Base-by-base conservation (phyloP, 2,113 vertebrate genomes). In the Electrona antarctica region DNA sequence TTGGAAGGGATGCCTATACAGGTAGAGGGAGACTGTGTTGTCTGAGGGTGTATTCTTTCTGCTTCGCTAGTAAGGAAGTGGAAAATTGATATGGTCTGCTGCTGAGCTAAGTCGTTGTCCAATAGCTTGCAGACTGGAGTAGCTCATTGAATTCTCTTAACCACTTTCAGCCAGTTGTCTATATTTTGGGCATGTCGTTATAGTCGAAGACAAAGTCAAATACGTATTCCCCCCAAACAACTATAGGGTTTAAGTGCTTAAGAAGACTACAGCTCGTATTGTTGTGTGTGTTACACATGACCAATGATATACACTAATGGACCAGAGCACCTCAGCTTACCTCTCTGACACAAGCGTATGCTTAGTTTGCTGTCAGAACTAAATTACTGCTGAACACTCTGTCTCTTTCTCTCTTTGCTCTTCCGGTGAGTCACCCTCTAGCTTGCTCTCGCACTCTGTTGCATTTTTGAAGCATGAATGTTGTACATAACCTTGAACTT, bases 321-420 rank as follows among this genome's bases (percentile, higher is more conserved):
- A 73, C 88, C 81, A 80, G 82, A 87, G 83, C 77, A 74, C 81
- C 77, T 60, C 88, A 88, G 88, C 83, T 82, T 88, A 69, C 69
- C 76, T 69, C 65, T 83, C 81, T 79, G 80, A 83, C 74, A 77
- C 64, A 56, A 82, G 70, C 82, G 80, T 78, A 85, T 77, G 67
- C 48, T 64, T 60, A 51, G 62, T 80, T 85, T 83, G 66, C 74
- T 85, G 71, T 85, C 29, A 67, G 6, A 82, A 82, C 9, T 78
- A 67, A 71, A 73, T 73, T 63, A 51, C 55, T 29, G 71, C 48
- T 14, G 41, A 64, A 51, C 52, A 57, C 8, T 58, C 64, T 72
- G 62, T 67, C 64, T 61, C 72, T 65, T 69, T 81, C 55, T 70
- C 61, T 7, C 51, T 33, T 60, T n/a, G 4, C 54, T 73, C 70